phyloP scores from a whole-genome alignment of 1,140 invertebrate species.

The Helicoverpa armigera region DNA sequence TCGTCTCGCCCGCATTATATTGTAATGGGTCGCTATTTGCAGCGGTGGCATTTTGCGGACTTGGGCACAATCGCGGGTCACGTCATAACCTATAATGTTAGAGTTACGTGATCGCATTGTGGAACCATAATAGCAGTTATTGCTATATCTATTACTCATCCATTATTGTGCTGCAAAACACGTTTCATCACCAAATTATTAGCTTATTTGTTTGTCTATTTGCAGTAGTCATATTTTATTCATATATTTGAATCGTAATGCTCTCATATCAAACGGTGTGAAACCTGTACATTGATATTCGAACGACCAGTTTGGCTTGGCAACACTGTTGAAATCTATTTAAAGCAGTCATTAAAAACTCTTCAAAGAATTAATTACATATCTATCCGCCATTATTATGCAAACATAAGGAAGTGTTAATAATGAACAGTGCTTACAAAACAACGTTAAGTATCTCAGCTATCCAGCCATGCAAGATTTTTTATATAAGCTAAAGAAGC shows the following conservation, averaged over 20 bases:
- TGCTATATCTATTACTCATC: slow-evolving; percentile 23
- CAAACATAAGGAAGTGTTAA: neutral
- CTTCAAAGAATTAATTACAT: slow-evolving; percentile 16
- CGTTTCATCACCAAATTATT: slow-evolving; percentile 1
- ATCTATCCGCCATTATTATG: slow-evolving; percentile 15
- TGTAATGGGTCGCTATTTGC: slow-evolving; percentile 61
- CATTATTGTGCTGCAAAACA: neutral
- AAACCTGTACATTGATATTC: neutral
- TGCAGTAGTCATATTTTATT: slow-evolving; percentile 2
- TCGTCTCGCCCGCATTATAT: slow-evolving; percentile 62
- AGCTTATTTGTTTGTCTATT: neutral
- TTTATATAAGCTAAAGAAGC: slow-evolving; percentile 26
- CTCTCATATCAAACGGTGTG: neutral
- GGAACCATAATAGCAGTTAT: slow-evolving; percentile 9
- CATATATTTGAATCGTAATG: neutral
- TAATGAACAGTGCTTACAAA: slow-evolving; percentile 18
- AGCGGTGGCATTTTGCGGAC: slow-evolving; percentile 57
- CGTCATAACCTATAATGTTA: slow-evolving; percentile 50
- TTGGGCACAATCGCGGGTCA: slow-evolving; percentile 54
- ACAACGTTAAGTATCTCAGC: slow-evolving; percentile 18
- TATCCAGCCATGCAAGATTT: neutral
- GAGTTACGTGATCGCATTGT: slow-evolving; percentile 52
- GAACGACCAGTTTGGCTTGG: slow-evolving; percentile 15
- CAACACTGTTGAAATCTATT: slow-evolving; percentile 19
- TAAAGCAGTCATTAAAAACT: slow-evolving; percentile 10